A percentile compares a stretch with the other conserved stretches of the same genome.
Evolutionary conservation across 2,888 invertebrate genomes (phyloP).

Genomic region (Orchestes rusci): DNA sequence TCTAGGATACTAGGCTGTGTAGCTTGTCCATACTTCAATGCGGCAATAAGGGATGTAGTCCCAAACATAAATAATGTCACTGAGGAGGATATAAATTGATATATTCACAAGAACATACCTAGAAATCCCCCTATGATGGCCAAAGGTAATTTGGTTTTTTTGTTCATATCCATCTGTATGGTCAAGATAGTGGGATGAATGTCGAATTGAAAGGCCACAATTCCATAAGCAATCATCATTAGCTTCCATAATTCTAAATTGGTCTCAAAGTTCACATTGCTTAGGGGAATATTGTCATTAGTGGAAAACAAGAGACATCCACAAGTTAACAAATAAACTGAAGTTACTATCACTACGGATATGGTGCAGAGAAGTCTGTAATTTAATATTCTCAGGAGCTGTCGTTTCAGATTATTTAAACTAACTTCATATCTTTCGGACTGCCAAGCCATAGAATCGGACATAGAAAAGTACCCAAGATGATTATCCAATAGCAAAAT

Average conservation of each 20-base stretch:
- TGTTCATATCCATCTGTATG: conserved; percentile 86
- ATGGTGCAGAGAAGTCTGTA: conserved; percentile 56
- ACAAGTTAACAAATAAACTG: conserved; percentile 61
- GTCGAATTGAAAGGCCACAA: conserved; percentile 68
- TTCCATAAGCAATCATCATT: conserved; percentile 57
- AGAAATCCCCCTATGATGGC: conserved; percentile 66
- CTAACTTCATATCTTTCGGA: conserved; percentile 85
- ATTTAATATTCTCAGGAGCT: conserved; percentile 18
- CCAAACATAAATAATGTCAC: conserved; percentile 58
- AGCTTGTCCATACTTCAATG: conserved; percentile 56
- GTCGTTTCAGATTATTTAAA: not conserved
- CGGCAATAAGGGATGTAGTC: conserved; percentile 56
- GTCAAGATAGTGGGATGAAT: conserved; percentile 80
- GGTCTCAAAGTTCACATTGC: conserved; percentile 22
- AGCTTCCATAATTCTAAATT: conserved; percentile 40
- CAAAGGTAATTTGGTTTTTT: conserved; percentile 62
- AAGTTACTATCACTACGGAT: conserved; percentile 57
- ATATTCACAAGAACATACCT: conserved; percentile 45
- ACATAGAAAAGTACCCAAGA: conserved; percentile 66
- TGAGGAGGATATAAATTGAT: conserved; percentile 26
- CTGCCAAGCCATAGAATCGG: conserved; percentile 85
- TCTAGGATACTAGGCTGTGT: conserved; percentile 57
- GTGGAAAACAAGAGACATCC: conserved; percentile 50
- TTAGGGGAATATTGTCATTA: conserved; percentile 15
- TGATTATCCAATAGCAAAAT: conserved; percentile 76